phyloP scores from a whole-genome alignment of 2,888 invertebrate genomes.

The Sturmia bella region DNA sequence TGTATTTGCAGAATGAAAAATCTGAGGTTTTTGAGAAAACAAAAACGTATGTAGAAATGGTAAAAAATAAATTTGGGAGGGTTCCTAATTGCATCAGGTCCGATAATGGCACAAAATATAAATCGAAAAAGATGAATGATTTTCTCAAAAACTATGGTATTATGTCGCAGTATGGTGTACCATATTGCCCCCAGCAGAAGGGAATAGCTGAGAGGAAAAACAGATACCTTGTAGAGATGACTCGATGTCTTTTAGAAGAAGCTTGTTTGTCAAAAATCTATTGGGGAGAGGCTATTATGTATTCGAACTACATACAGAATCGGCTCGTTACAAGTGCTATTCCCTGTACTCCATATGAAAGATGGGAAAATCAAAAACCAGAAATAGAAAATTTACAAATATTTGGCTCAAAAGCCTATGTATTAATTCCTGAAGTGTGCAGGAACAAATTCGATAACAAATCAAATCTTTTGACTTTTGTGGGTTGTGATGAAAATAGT shows the following conservation, averaged over 20 bases:
- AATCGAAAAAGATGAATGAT: conserved; percentile 60
- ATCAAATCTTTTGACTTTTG: conserved; percentile 64
- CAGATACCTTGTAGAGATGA: conserved; percentile 49
- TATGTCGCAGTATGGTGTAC: conserved; percentile 22
- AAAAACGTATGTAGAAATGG: conserved; percentile 28
- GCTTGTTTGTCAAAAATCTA: conserved; percentile 70
- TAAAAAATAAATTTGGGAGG: conserved; percentile 28
- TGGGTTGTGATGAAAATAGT: conserved; percentile 69
- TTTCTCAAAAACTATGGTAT: conserved; percentile 18
- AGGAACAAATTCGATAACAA: conserved; percentile 68
- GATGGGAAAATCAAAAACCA: conserved; percentile 59
- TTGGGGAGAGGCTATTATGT: conserved; percentile 63
- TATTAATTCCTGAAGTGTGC: conserved; percentile 63
- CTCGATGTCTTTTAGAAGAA: conserved; percentile 72
- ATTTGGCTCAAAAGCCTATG: conserved; percentile 63
- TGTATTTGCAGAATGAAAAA: conserved; percentile 42
- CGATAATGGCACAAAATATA: conserved; percentile 72
- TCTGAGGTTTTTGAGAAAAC: conserved; percentile 30
- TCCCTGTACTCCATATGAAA: conserved; percentile 50
- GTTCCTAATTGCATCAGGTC: conserved; percentile 35
- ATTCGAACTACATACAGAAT: conserved; percentile 49
- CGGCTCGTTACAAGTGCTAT: conserved; percentile 34
- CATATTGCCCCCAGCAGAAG: conserved; percentile 73
- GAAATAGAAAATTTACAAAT: conserved; percentile 51
- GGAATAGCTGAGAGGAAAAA: conserved; percentile 72